These are phyloP conservation scores for Heliconius cydno DNA, from an alignment of 2,888 invertebrate genomes.

Conservation along the genomic window DNA sequence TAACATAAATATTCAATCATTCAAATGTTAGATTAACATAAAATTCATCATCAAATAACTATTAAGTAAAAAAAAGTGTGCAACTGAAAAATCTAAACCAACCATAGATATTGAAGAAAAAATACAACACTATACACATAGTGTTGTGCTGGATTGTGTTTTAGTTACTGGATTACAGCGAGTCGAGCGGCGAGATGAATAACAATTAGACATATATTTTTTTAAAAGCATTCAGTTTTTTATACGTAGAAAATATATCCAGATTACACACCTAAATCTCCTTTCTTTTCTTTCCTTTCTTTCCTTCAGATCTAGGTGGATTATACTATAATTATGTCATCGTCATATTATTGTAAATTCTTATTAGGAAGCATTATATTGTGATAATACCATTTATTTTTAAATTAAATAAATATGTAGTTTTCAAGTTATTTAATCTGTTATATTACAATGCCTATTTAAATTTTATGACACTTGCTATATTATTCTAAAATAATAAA, in stretches of 20 bases:
- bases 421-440: no score
- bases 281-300: no score
- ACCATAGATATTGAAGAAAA: neutral
- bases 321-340: neutral
- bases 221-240: neutral
- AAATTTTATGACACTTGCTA: neutral
- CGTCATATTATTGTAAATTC: neutral
- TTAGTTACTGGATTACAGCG: conserved; percentile 20
- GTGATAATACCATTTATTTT: no score
- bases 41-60: no score
- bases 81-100: no score
- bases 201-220: conserved; percentile 7
- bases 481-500: neutral
- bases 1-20: no score
- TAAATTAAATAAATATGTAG: no score
- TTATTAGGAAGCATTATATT: conserved; percentile 5
- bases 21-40: no score
- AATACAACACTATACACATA: neutral
- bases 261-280: no score
- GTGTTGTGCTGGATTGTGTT: conserved; percentile 5
- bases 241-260: neutral
- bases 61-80: no score
- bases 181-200: conserved; percentile 7
- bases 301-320: no score
- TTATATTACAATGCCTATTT: neutral